These are phyloP conservation scores for Paralichthys olivaceus DNA, from an alignment of 2,113 vertebrate genomes.

Conservation along the genomic window DNA sequence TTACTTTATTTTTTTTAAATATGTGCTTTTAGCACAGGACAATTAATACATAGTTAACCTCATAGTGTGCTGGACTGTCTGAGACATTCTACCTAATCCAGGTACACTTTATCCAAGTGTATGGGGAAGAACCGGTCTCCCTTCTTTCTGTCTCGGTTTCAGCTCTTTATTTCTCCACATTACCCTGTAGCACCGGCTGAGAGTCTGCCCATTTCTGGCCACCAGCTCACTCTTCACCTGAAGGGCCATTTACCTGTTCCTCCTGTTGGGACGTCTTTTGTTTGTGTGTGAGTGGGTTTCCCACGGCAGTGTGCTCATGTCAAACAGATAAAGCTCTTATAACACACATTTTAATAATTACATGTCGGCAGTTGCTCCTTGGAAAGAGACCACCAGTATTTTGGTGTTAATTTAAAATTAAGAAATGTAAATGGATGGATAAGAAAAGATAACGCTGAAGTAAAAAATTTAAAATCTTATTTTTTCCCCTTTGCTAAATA, in stretches of 20 bases:
- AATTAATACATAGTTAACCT: neutral
- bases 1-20: too few species aligned
- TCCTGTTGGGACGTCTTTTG: slow-evolving; percentile 46
- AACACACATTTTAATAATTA: neutral
- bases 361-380: neutral
- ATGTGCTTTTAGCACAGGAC: too few species aligned
- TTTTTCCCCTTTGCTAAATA: neutral
- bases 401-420: too few species aligned
- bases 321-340: neutral
- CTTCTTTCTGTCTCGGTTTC: slow-evolving; percentile 58
- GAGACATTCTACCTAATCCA: slow-evolving; percentile 18
- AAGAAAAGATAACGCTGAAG: too few species aligned
- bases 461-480: neutral
- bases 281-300: slow-evolving; percentile 15
- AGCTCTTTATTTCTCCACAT: slow-evolving; percentile 26
- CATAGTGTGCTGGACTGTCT: neutral
- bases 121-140: slow-evolving; percentile 48
- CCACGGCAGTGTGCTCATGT: neutral
- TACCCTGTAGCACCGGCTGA: slow-evolving; percentile 22
- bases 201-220: slow-evolving; percentile 6
- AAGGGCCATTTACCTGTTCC: slow-evolving; percentile 39
- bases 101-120: slow-evolving; percentile 24
- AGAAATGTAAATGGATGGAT: too few species aligned
- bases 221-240: slow-evolving; percentile 12
- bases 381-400: neutral